Base-by-base conservation (phyloP, 2,113 vertebrate genomes). In the Oceanodroma tethys region DNA sequence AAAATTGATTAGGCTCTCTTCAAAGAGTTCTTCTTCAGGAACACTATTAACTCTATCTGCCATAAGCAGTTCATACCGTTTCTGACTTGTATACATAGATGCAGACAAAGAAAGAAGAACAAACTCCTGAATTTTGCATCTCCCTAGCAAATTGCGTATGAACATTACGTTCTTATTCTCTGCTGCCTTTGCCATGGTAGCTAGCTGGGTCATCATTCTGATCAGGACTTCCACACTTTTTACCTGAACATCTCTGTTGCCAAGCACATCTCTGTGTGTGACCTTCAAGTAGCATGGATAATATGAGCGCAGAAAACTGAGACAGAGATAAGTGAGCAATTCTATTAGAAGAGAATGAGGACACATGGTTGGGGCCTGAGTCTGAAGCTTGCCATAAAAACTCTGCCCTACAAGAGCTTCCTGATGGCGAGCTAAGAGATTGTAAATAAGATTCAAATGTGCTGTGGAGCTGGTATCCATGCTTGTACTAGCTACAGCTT, bases 161-260 rank as follows among this genome's bases (percentile, higher is more conserved):
- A 97, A 95, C 62, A 99, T 99, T n/a, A 95, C 12, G 2, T 21
- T 91, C 91, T 81, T 95, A 32, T 78, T 95, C 4, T 98, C 98
- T 1, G 98, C 96, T 2, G 97, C 91, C 88, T 98, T 98, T 81
- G 98, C 98, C 86, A 98, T 52, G 4, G 71, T 74, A 23, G 98
- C 96, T 80, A 99, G 98, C 96, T 99, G 99, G 4, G 95, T 97
- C 96, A 99, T 97, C 38, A 99, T 93, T 19, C 98, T 96, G 11
- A 99, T 99, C 66, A 99, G 97, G 26, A 99, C 99, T 92, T 99
- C 98, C 47, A 99, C 99, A 1, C 99, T 99, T 93, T 99, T 99
- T 75, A 99, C 99, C 98, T 99, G 99, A 38, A 99, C 99, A 4
- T 99, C 99, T 22, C 99, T 97, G 98, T 99, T 99, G 62, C 98